Evolutionary conservation across 2,888 invertebrate genomes (phyloP).

Genomic region (Rotaria macrura): DNA sequence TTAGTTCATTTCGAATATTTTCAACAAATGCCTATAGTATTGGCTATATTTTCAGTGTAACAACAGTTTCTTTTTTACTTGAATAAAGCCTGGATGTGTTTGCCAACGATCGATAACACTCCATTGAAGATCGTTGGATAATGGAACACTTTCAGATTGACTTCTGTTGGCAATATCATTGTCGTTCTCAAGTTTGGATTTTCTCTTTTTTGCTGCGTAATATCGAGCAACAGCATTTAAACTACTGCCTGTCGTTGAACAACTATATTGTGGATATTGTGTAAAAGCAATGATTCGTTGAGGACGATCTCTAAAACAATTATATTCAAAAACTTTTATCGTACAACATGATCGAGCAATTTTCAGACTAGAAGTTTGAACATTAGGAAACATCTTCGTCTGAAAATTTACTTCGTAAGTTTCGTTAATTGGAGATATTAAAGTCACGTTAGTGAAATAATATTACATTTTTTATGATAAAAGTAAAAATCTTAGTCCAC

Average conservation of each 20-base stretch:
- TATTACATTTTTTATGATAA: too few species aligned
- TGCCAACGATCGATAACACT: slow-evolving; percentile 88
- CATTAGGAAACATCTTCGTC: too few species aligned
- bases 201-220: slow-evolving; percentile 53
- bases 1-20: slow-evolving; percentile 67
- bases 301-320: slow-evolving; percentile 62
- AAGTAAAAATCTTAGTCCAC: too few species aligned
- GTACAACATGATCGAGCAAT: too few species aligned
- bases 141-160: background rate
- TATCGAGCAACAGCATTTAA: slow-evolving; percentile 76
- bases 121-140: slow-evolving; percentile 60
- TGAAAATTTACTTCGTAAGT: too few species aligned
- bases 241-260: slow-evolving; percentile 88
- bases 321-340: too few species aligned
- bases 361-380: too few species aligned
- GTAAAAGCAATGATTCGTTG: slow-evolving; percentile 76
- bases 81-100: slow-evolving; percentile 67
- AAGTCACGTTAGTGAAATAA: too few species aligned
- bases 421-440: too few species aligned
- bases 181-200: slow-evolving; percentile 43
- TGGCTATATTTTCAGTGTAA: too few species aligned
- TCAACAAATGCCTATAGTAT: slow-evolving; percentile 64
- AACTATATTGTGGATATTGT: slow-evolving; percentile 93
- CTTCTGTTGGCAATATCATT: background rate
- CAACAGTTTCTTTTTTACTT: slow-evolving; percentile 39